These are phyloP conservation scores for Lepidotrigona ventralis DNA, from an alignment of 1,140 invertebrate genomes.

Conservation along the genomic window DNA sequence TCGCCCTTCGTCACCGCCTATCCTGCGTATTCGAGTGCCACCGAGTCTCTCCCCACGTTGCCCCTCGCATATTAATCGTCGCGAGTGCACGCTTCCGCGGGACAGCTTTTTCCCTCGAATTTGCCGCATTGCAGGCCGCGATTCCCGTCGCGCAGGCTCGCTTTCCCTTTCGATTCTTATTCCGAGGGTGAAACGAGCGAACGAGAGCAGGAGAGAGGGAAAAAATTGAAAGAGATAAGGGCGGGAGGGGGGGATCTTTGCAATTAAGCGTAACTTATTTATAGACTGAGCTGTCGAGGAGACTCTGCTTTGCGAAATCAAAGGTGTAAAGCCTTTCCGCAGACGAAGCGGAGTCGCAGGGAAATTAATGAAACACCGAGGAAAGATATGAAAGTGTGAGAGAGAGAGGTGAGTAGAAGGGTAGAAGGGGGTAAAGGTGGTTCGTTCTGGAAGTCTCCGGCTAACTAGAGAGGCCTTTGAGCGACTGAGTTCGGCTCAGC, in stretches of 20 bases:
- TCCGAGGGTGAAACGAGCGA: too few species aligned
- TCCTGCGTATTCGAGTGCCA: not conserved
- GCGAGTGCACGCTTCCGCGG: not conserved
- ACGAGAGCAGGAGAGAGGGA: too few species aligned
- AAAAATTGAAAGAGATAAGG: not conserved
- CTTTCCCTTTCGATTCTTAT: not conserved
- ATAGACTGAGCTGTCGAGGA: not conserved
- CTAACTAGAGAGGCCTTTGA: constrained; percentile 66
- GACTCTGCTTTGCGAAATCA: constrained; percentile 27
- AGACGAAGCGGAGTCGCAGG: constrained; percentile 31
- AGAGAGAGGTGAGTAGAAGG: not conserved
- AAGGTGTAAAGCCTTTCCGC: constrained; percentile 24
- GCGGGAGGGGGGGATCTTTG: not conserved
- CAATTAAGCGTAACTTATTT: constrained; percentile 43
- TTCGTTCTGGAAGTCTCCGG: constrained; percentile 28
- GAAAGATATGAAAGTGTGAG: not conserved
- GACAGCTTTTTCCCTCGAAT: constrained; percentile 20
- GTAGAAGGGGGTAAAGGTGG: not conserved
- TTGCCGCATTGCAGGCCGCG: constrained; percentile 8
- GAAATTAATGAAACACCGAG: constrained; percentile 66
- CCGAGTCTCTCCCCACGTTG: not conserved
- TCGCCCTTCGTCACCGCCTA: constrained; percentile 8
- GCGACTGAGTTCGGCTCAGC: constrained; percentile 57
- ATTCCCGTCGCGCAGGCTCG: not conserved
- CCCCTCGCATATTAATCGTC: constrained; percentile 29